These are phyloP conservation scores for Leucozona laternaria DNA, from an alignment of 2,888 invertebrate species.

Conservation along the genomic window DNA sequence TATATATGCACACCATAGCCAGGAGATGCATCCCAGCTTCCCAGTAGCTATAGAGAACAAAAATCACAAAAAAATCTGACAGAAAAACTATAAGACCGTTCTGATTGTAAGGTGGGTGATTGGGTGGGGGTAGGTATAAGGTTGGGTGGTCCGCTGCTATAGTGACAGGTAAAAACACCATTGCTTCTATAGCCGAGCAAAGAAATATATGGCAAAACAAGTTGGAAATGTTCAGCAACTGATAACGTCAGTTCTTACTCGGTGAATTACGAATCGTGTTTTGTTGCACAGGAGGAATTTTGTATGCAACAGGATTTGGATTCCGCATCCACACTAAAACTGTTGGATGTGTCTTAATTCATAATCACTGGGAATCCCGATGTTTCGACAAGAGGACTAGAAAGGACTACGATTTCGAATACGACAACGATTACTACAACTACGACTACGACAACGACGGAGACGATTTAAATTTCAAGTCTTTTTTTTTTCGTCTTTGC, in stretches of 20 bases:
- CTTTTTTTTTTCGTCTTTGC: slow-evolving; percentile 43
- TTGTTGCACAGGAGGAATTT: slow-evolving; percentile 65
- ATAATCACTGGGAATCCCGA: slow-evolving; percentile 73
- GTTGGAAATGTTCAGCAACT: slow-evolving; percentile 74
- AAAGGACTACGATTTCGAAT: slow-evolving; percentile 40
- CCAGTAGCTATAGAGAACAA: slow-evolving; percentile 23
- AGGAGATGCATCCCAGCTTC: slow-evolving; percentile 59
- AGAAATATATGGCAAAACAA: slow-evolving; percentile 61
- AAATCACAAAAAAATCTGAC: slow-evolving; percentile 63
- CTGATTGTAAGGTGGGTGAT: neutral
- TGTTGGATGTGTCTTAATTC: slow-evolving; percentile 74
- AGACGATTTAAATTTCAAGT: slow-evolving; percentile 69
- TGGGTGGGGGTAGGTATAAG: neutral
- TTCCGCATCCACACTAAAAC: slow-evolving; percentile 68
- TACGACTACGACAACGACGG: slow-evolving; percentile 26
- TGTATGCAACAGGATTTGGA: slow-evolving; percentile 67
- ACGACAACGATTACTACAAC: slow-evolving; percentile 16
- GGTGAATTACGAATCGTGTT: slow-evolving; percentile 73
- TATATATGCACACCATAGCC: slow-evolving; percentile 42
- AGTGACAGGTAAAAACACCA: slow-evolving; percentile 68
- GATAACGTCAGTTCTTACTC: slow-evolving; percentile 74
- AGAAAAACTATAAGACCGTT: slow-evolving; percentile 5
- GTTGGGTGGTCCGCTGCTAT: slow-evolving; percentile 41
- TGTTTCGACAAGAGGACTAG: slow-evolving; percentile 70
- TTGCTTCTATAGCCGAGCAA: neutral